Evolutionary conservation across 2,113 vertebrate genomes (phyloP), one percentile per base, ranked within the genome.

Genomic region (Urocitellus parryii): DNA sequence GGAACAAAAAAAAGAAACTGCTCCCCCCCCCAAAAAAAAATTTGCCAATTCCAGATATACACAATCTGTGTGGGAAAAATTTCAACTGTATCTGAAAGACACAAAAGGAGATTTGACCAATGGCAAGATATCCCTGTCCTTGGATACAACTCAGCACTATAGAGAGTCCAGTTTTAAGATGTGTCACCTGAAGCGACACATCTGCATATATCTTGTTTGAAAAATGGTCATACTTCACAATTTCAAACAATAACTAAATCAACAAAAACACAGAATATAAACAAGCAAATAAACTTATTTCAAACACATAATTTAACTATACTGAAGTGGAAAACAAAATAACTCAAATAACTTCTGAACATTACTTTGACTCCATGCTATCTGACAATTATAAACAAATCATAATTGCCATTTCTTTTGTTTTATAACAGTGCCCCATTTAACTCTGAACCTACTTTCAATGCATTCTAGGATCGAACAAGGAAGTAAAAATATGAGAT

Each of bases 241-340:
- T 93, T 58, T 70, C 67, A 77, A 93, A 91, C 45, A 5, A 20
- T 65, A 95, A 76, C 29, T 85, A 81, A 85, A 67, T 51, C 63
- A 90, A 32, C 37, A 67, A 58, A 42, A 63, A 32, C 56, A 81
- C 20, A 73, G 11, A 92, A 78, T 68, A 74, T 10, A 68, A 83
- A 68, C n/a, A 78, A 68, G 53, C 3, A 82, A 85, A 85, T 4
- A 3, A 70, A 74, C 39, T 61, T 58, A 74, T 84, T 95, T 73
- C 63, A 84, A 72, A 83, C 18, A 39, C 78, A 32, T 78, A 80
- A 81, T 81, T 93, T 76, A 81, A 70, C 22, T 85, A 83, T 10
- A 56, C 14, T 68, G 10, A 74, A 25, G 3, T 8, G 11, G 17
- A 32, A 27, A 89, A 39, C 25, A 13, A 87, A 81, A 24, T 2